A percentile compares a stretch with the other conserved stretches of the same genome.
Conservation (phyloP, 2,888 invertebrate species). For the Athrips mouffetella region DNA sequence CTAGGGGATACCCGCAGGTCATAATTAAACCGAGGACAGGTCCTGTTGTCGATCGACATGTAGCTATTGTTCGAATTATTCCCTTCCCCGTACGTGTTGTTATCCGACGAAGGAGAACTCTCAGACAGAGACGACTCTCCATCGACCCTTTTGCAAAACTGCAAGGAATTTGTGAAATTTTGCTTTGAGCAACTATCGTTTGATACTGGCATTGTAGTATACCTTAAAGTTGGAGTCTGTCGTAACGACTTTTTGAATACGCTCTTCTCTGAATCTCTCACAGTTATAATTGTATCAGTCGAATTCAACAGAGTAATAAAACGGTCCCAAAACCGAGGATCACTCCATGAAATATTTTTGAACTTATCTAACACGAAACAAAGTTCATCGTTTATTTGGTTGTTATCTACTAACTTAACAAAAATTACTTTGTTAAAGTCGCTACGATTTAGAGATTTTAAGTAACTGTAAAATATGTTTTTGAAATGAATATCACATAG, state of each 20-base stretch:
- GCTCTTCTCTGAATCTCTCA: slow-evolving; percentile 65
- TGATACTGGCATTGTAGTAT: slow-evolving; percentile 77
- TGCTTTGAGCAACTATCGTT: slow-evolving; percentile 76
- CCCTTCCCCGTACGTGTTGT: slow-evolving; percentile 81
- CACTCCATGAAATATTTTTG: slow-evolving; percentile 85
- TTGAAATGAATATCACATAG: slow-evolving; percentile 71
- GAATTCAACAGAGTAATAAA: slow-evolving; percentile 88
- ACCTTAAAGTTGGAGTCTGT: slow-evolving; percentile 71
- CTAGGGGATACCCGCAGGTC: slow-evolving; percentile 74
- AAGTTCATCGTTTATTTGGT: slow-evolving; percentile 68
- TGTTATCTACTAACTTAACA: slow-evolving; percentile 67
- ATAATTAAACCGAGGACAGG: slow-evolving; percentile 76
- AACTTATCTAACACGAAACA: slow-evolving; percentile 74
- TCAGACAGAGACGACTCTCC: slow-evolving; percentile 76
- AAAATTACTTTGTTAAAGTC: slow-evolving; percentile 71
- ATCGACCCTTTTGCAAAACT: slow-evolving; percentile 67
- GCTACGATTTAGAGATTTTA: slow-evolving; percentile 67
- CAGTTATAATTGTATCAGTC: slow-evolving; percentile 73
- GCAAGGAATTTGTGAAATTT: slow-evolving; percentile 73
- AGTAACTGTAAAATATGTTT: slow-evolving; percentile 71
- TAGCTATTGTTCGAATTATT: slow-evolving; percentile 83
- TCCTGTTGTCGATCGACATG: slow-evolving; percentile 81
- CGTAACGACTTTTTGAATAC: slow-evolving; percentile 74
- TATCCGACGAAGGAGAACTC: slow-evolving; percentile 76
- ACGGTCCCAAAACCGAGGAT: slow-evolving; percentile 91